Base-by-base conservation (phyloP, 2,888 invertebrate species). In the Deilephila elpenor region DNA sequence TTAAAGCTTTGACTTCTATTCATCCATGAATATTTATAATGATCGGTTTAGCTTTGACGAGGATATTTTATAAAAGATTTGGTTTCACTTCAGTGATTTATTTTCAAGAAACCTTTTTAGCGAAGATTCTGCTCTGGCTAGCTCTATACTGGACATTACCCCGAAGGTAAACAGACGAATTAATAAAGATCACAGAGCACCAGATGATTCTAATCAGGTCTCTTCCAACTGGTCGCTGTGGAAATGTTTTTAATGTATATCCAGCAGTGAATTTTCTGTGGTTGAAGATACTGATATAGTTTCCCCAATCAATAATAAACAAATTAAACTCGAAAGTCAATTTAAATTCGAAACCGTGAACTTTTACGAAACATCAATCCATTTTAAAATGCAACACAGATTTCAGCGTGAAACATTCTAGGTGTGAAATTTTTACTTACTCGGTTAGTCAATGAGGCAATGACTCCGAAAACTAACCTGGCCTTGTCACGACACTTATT, bases 401-500 rank as follows among this genome's bases (percentile, higher is more conserved):
- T 67, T 67, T 67, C 17, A 44, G 67, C 67, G 67, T 67, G 51
- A 25, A 67, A 67, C 20, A 25, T 67, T 67, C 5, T 20, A 25
- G n/a, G 67, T 67, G 44, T 51, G 51, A 67, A 51, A 14, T 67
- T 67, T 32, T 67, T 62, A 62, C 51, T 51, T 20, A 67, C 56
- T 56, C 56, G 67, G 25, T 67, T 67, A 67, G 51, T 44, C 44
- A 67, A 51, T 67, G 67, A 67, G 44, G 67, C 67, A 67, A 67
- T 67, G 67, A 51, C 67, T 67, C 67, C 51, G 44, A 67, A 67
- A 67, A 25, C 51, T 67, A 25, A 67, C 67, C 20, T 67, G 67
- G 51, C 67, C 67, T 67, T 51, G 67, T 67, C 67, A 67, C 67
- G 51, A 17, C 67, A 67, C 67, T 67, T 25, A 67, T 67, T 67